Evolutionary conservation across 2,113 vertebrate species (phyloP).

Genomic region (Euleptes europaea): DNA sequence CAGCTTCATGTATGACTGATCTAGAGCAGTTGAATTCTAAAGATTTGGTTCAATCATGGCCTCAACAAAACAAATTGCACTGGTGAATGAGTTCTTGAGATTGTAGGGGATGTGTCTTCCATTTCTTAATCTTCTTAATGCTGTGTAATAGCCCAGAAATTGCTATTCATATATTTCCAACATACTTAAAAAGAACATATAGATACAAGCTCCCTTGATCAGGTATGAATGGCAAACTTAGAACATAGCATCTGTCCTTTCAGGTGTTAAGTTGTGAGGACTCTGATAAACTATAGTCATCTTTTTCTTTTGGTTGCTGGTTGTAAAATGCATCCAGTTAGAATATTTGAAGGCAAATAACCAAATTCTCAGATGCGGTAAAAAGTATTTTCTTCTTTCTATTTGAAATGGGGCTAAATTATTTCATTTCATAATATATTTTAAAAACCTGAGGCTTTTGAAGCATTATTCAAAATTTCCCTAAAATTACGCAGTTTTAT

Average conservation of each 20-base stretch:
- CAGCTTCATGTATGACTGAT: too few relatives aligned
- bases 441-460: conserved; percentile 17
- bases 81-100: too few relatives aligned
- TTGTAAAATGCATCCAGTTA: not conserved
- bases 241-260: not conserved
- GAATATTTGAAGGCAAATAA: not conserved
- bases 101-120: too few relatives aligned
- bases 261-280: not conserved
- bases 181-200: not conserved
- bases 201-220: not conserved
- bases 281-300: not conserved
- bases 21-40: too few relatives aligned
- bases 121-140: too few relatives aligned
- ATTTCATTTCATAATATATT: conserved; percentile 26
- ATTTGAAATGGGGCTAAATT: not conserved
- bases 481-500: conserved; percentile 38
- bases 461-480: not conserved
- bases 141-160: not conserved
- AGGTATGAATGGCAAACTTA: not conserved
- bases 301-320: not conserved
- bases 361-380: not conserved
- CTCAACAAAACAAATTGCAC: too few relatives aligned
- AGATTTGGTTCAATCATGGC: too few relatives aligned
- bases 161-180: not conserved
- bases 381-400: not conserved